These are phyloP conservation scores for Labeo calbasu DNA, from an alignment of 2,797 vertebrate genomes.

Conservation along the genomic window DNA sequence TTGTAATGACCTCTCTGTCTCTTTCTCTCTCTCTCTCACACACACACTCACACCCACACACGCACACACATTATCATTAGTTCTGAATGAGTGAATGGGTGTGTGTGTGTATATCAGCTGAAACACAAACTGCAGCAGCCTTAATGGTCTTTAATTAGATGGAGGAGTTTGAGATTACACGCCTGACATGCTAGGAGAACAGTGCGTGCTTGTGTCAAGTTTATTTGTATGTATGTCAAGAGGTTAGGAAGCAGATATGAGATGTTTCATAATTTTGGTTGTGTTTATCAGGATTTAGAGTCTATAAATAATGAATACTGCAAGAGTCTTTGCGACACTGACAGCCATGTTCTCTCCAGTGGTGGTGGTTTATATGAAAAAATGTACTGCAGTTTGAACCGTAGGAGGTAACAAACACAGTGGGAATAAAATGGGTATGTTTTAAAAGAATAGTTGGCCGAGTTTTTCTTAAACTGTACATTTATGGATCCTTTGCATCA, in stretches of 20 bases:
- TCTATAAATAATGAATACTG: conserved; percentile 17
- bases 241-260: conserved; percentile 31
- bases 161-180: conserved; percentile 48
- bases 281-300: conserved; percentile 17
- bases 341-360: neutral
- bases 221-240: conserved; percentile 38
- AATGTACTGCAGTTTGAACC: neutral
- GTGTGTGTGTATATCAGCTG: conserved; percentile 39
- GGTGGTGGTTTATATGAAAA: neutral
- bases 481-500: neutral
- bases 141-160: conserved; percentile 55
- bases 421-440: neutral
- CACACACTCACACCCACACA: neutral
- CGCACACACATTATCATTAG: conserved; percentile 36
- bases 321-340: neutral
- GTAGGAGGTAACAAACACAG: neutral
- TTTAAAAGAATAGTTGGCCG: neutral
- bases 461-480: neutral
- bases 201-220: conserved; percentile 39
- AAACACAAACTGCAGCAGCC: conserved; percentile 49
- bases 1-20: conserved; percentile 7
- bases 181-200: conserved; percentile 40
- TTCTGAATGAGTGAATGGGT: conserved; percentile 47
- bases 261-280: conserved; percentile 12
- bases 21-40: neutral